These are phyloP conservation scores for Microcebus tavaratra DNA, from an alignment of 2,113 vertebrate genomes.

Conservation along the genomic window DNA sequence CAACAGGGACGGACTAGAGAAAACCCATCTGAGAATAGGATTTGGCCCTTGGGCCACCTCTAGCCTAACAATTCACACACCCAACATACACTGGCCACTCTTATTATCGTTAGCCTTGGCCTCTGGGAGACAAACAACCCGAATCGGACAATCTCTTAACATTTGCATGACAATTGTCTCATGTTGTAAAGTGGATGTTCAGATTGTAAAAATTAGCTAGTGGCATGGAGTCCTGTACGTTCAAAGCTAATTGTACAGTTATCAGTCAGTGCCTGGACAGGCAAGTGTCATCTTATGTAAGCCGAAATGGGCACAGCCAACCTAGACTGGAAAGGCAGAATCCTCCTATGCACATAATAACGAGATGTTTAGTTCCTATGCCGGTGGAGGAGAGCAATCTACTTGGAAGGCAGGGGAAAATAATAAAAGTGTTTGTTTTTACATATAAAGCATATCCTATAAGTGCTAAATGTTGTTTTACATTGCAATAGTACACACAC, in stretches of 20 bases:
- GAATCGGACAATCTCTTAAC: background rate
- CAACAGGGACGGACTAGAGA: background rate
- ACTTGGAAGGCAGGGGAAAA: background rate
- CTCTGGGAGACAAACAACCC: background rate
- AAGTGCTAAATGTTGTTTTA: background rate
- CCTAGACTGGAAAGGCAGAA: slow-evolving; percentile 16
- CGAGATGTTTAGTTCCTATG: slow-evolving; percentile 48
- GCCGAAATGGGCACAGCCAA: background rate
- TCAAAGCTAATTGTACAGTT: background rate
- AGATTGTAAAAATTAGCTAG: background rate
- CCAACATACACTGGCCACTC: background rate
- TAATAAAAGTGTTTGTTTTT: background rate
- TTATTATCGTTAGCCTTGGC: background rate
- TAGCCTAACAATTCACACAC: background rate
- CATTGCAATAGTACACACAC: background rate
- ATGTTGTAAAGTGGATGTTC: background rate
- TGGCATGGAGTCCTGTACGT: background rate
- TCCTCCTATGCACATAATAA: slow-evolving; percentile 64
- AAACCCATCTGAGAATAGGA: background rate
- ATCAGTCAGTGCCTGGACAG: background rate
- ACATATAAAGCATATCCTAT: background rate
- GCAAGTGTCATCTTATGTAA: background rate
- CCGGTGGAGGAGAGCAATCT: background rate
- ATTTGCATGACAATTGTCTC: background rate
- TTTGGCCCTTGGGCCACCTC: background rate